Base-by-base conservation (phyloP, 2,113 vertebrate genomes). In the Geothlypis trichas region DNA sequence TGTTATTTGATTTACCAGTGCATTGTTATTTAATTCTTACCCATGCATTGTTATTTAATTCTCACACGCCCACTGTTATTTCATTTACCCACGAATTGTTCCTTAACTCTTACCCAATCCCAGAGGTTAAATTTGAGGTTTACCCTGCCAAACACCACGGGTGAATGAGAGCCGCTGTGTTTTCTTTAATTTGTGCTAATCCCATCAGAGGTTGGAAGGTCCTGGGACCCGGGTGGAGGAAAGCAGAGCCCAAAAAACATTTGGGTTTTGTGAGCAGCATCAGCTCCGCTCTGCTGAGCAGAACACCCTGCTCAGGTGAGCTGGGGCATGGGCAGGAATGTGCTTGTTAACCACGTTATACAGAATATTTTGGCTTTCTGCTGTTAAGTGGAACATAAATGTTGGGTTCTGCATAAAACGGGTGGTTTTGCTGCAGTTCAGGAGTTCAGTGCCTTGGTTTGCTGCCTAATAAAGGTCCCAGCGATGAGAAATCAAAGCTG, bases 21-120 rank as follows among this genome's bases (percentile, higher is more conserved):
- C n/a, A n/a, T n/a, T n/a, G n/a, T n/a, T 39, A 39, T 39, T 39
- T 39, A 39, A 57, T 4, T 47, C 8, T 27, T 27, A 68, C 31
- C 1, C 57, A 6, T 7, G 12, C 4, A 35, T 42, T 54, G 49
- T 5, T 21, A n/a, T 42, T 26, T 73, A 44, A 12, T 20, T 15
- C 23, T 54, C 21, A 2, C 1, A 20, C 3, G 1, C 2, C 2
- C 1, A 13, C 21, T 74, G 20, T 3, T 58, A 42, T 35, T 58
- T 74, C 15, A 54, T 4, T 47, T 33, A 37, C 21, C 2, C 5
- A 8, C 6, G 11, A 0, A 13, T 46, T 74, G 24, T 23, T 33
- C 35, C 47, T 68, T 66, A 23, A 5, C 11, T 15, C 9, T 65
- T 9, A 11, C 54, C 21, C n/a, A 42, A 8, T 7, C 39, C 71